phyloP scores from a whole-genome alignment of 2,888 invertebrate species.

The Leucophora obtusa region DNA sequence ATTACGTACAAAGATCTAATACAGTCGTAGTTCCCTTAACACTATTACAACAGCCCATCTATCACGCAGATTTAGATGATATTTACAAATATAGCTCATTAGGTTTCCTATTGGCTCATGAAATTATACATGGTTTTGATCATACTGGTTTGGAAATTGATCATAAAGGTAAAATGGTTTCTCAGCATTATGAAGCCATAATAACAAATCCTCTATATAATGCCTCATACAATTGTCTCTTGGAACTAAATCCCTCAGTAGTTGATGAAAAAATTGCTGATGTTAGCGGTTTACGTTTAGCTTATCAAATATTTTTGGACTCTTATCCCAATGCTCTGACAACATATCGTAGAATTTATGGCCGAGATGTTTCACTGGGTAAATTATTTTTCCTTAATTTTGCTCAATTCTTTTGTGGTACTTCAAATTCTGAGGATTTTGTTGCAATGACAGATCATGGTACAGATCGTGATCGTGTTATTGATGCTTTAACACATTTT shows the following conservation, averaged over 20 bases:
- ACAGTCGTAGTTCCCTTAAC: constrained; percentile 62
- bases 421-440: constrained; percentile 15
- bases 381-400: constrained; percentile 66
- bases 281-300: constrained; percentile 64
- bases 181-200: constrained; percentile 15
- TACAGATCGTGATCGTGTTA: constrained; percentile 63
- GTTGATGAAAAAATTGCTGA: constrained; percentile 67
- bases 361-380: not conserved
- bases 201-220: constrained; percentile 45
- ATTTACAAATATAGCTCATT: constrained; percentile 65
- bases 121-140: constrained; percentile 67
- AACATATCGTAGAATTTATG: constrained; percentile 21
- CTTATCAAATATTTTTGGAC: constrained; percentile 63
- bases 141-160: constrained; percentile 56
- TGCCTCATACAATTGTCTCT: constrained; percentile 54
- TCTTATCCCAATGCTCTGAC: constrained; percentile 1
- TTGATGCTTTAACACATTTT: constrained; percentile 64
- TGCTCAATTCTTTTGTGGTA: constrained; percentile 67
- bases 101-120: constrained; percentile 66
- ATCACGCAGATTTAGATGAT: constrained; percentile 52
- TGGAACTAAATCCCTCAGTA: constrained; percentile 53
- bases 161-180: constrained; percentile 7
- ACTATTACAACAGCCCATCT: constrained; percentile 63
- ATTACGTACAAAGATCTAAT: constrained; percentile 59
- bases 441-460: constrained; percentile 59